Evolutionary conservation across 2,888 invertebrate genomes (phyloP).

Genomic region (Drosophila birchii): DNA sequence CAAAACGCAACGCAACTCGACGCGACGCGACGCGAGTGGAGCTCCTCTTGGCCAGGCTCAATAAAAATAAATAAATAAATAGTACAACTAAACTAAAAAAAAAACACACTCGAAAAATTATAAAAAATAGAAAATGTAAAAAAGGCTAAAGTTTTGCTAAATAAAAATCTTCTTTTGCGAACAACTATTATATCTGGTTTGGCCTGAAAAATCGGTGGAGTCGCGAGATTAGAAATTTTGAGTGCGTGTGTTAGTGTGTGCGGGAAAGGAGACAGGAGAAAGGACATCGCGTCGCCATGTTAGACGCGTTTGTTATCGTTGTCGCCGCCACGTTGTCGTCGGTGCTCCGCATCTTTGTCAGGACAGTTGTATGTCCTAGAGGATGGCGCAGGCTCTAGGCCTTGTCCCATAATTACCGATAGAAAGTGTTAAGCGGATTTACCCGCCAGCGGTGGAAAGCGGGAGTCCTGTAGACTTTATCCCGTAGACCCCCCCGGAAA

Average conservation of each 20-base stretch:
- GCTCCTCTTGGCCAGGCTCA: conserved; percentile 70
- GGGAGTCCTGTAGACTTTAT: conserved; percentile 53
- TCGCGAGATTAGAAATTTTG: conserved; percentile 69
- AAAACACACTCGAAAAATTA: conserved; percentile 16
- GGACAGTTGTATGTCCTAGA: conserved; percentile 9
- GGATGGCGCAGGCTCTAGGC: conserved; percentile 22
- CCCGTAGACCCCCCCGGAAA: conserved; percentile 32
- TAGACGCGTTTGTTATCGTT: conserved; percentile 49
- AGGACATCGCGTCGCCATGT: conserved; percentile 61
- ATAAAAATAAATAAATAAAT: conserved; percentile 48
- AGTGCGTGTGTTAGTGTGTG: conserved; percentile 33
- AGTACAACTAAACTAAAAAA: conserved; percentile 28
- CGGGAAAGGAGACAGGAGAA: conserved; percentile 29
- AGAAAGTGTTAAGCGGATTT: conserved; percentile 53
- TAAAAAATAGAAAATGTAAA: conserved; percentile 21
- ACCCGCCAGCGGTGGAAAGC: conserved; percentile 50
- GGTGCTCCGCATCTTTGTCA: conserved; percentile 30
- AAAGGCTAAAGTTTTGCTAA: conserved; percentile 33
- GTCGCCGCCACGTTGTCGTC: conserved; percentile 58
- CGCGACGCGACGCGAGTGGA: conserved; percentile 80
- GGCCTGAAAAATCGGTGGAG: conserved; percentile 61
- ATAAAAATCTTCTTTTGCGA: conserved; percentile 7
- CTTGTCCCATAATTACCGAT: conserved; percentile 31
- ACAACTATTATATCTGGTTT: conserved; percentile 1
- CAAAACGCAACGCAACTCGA: conserved; percentile 77